A percentile compares a stretch with the other conserved stretches of the same genome.
Evolutionary conservation across 2,888 invertebrate species (phyloP).

Genomic region (Atrina japonica): DNA sequence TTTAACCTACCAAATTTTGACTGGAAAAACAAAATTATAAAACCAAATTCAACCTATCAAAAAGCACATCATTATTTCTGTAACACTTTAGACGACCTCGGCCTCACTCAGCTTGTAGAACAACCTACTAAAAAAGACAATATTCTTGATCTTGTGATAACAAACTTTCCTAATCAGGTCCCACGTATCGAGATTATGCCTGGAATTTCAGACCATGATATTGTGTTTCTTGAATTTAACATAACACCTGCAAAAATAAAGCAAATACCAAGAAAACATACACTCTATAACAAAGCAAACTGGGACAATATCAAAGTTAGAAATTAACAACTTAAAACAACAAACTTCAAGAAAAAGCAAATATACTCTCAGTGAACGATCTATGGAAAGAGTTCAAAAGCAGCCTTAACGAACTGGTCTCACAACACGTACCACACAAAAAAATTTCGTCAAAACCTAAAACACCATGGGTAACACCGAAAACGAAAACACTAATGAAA

Average conservation of each 20-base stretch:
- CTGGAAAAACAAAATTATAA: constrained; percentile 22
- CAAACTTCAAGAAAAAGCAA: neutral
- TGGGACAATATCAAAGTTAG: constrained; percentile 23
- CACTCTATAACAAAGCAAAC: constrained; percentile 33
- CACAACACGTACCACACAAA: constrained; percentile 32
- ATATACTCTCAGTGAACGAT: neutral
- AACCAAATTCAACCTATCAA: constrained; percentile 20
- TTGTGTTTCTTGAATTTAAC: constrained; percentile 29
- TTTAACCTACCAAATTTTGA: constrained; percentile 32
- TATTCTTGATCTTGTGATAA: constrained; percentile 17
- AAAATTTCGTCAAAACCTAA: constrained; percentile 16
- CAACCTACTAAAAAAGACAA: constrained; percentile 22
- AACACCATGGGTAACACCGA: constrained; percentile 26
- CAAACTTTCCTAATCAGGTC: constrained; percentile 12
- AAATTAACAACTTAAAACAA: constrained; percentile 6
- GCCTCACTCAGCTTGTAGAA: constrained; percentile 20
- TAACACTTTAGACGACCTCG: constrained; percentile 17
- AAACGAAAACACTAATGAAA: constrained; percentile 26
- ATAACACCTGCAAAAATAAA: constrained; percentile 1
- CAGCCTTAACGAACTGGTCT: constrained; percentile 9
- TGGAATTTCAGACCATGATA: constrained; percentile 39
- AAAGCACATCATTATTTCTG: constrained; percentile 13
- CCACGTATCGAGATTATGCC: constrained; percentile 11
- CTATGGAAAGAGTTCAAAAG: constrained; percentile 23
- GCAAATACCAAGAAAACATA: constrained; percentile 29